Percentiles rank a stretch among this genome's conserved stretches.
Evolutionary conservation across 2,797 vertebrate genomes (phyloP).

Genomic region (Propithecus deckenii): DNA sequence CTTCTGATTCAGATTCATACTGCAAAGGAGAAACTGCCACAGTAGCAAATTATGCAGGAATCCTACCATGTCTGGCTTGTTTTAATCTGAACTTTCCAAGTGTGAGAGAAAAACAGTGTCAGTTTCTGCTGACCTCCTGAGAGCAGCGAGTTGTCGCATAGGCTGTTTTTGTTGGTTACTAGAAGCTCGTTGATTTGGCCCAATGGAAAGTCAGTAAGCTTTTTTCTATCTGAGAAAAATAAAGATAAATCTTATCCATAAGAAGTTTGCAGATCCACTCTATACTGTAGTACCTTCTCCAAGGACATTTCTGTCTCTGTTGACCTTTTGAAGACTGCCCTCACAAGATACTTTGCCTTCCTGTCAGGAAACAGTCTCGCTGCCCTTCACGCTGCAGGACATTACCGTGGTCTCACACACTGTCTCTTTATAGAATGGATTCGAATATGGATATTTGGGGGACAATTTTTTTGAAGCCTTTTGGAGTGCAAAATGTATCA

Average conservation of each 20-base stretch:
- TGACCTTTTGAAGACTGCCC: neutral
- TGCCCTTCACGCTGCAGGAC: neutral
- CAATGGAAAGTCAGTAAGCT: neutral
- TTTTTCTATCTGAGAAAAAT: neutral
- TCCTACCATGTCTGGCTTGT: slow-evolving; percentile 22
- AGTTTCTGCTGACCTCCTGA: slow-evolving; percentile 38
- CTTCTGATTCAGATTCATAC: slow-evolving; percentile 24
- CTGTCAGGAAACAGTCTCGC: neutral
- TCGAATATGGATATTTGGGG: neutral
- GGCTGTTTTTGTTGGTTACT: neutral
- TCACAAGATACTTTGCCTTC: neutral
- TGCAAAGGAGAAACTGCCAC: slow-evolving; percentile 40
- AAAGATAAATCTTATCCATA: slow-evolving; percentile 13
- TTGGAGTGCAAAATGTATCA: neutral
- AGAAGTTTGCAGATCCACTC: neutral
- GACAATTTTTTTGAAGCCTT: neutral
- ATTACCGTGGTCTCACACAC: neutral
- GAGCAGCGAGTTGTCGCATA: neutral
- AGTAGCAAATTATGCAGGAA: slow-evolving; percentile 9
- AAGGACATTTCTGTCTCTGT: neutral
- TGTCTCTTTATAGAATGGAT: neutral
- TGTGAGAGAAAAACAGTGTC: slow-evolving; percentile 13
- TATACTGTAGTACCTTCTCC: slow-evolving; percentile 6
- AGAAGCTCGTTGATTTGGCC: slow-evolving; percentile 17
- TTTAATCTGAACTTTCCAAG: slow-evolving; percentile 40